Percentiles rank a stretch among this genome's conserved stretches.
Conservation (phyloP, 2,113 vertebrate species). For the Chroicocephalus ridibundus region DNA sequence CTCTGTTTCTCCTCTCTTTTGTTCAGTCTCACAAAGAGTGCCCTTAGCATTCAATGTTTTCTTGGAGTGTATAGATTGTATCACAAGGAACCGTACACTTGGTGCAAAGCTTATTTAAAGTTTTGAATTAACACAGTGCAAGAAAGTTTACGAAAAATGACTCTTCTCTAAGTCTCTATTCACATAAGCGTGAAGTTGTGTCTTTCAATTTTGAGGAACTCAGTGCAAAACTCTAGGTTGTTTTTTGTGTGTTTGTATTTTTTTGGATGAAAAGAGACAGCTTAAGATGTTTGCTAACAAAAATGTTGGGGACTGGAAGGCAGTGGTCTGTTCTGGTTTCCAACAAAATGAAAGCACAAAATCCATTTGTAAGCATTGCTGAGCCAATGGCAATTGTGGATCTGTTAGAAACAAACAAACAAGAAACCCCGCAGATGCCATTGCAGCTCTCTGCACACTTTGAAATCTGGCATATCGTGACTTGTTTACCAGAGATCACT, state of each 20-base stretch:
- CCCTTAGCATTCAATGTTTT: background rate
- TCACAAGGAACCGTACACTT: background rate
- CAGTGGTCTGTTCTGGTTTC: background rate
- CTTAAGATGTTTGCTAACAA: background rate
- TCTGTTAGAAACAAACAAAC: background rate
- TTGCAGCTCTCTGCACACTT: background rate
- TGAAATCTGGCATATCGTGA: background rate
- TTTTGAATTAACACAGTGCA: background rate
- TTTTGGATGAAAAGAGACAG: background rate
- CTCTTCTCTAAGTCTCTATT: background rate
- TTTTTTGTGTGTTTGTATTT: background rate
- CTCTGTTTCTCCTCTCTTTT: background rate
- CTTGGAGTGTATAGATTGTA: background rate
- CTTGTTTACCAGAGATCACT: background rate
- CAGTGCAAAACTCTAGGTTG: background rate
- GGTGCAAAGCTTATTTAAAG: background rate
- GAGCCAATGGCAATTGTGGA: background rate
- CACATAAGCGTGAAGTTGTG: background rate
- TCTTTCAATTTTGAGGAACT: background rate
- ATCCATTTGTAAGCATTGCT: background rate
- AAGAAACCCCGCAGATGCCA: background rate
- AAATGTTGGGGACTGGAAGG: background rate
- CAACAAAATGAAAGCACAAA: background rate
- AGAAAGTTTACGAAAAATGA: background rate
- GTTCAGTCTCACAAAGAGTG: background rate